Conservation (phyloP, 2,113 vertebrate genomes). For the Thunnus thynnus region DNA sequence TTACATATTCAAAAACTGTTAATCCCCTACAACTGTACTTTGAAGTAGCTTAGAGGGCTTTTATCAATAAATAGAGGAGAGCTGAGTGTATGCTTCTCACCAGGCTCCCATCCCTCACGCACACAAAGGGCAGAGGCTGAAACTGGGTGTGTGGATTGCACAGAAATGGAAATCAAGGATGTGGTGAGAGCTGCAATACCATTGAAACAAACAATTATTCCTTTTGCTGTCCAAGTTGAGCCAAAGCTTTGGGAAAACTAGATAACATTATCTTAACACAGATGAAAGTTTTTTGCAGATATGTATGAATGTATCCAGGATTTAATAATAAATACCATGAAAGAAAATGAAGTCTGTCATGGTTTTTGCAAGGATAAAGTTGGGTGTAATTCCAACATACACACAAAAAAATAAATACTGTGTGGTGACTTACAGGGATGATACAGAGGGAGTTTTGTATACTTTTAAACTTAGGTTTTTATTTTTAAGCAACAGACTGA, state of each 20-base stretch:
- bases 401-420: neutral
- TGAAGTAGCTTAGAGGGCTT: constrained; percentile 61
- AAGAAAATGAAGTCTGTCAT: constrained; percentile 34
- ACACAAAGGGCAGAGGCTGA: constrained; percentile 33
- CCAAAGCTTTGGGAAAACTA: neutral
- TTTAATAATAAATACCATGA: neutral
- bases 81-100: constrained; percentile 39
- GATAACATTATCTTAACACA: constrained; percentile 16
- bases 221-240: constrained; percentile 24
- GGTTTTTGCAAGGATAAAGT: neutral
- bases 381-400: neutral
- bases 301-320: constrained; percentile 50
- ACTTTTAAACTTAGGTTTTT: neutral
- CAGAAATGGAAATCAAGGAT: constrained; percentile 41
- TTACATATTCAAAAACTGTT: constrained; percentile 56
- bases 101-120: neutral
- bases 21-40: constrained; percentile 60
- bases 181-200: constrained; percentile 10
- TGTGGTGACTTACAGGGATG: neutral
- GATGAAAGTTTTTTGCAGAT: neutral
- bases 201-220: constrained; percentile 38
- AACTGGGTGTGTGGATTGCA: neutral
- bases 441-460: neutral
- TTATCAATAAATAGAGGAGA: constrained; percentile 46
- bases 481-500: neutral